phyloP scores from a whole-genome alignment of 1,140 invertebrate species.

The Drosophila subpulchrella region DNA sequence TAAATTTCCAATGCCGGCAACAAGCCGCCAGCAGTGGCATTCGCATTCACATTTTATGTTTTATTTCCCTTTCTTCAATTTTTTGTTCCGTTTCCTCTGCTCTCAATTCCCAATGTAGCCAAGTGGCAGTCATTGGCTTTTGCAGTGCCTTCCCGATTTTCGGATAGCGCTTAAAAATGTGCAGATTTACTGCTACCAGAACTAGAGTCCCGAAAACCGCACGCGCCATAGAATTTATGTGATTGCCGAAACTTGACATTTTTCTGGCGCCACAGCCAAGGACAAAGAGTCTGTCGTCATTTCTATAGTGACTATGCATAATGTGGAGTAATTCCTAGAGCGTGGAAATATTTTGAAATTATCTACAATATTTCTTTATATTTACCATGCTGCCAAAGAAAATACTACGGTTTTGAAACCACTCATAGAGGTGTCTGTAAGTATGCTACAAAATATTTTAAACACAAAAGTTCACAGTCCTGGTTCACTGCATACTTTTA shows the following conservation, averaged over 20 bases:
- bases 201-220: conserved; percentile 47
- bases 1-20: conserved; percentile 76
- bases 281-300: conserved; percentile 53
- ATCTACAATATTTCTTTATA: neutral
- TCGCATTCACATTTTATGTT: conserved; percentile 54
- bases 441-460: too few species aligned
- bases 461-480: too few species aligned
- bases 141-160: conserved; percentile 54
- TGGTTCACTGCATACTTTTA: too few species aligned
- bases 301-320: conserved; percentile 29
- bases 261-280: conserved; percentile 55
- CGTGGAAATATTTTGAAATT: neutral
- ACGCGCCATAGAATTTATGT: conserved; percentile 65
- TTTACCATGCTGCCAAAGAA: too few species aligned
- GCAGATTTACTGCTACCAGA: conserved; percentile 57
- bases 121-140: conserved; percentile 76
- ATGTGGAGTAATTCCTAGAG: conserved; percentile 1
- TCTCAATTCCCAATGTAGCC: conserved; percentile 63
- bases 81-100: conserved; percentile 24
- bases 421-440: too few species aligned
- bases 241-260: conserved; percentile 61
- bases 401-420: too few species aligned
- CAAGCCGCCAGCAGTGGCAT: conserved; percentile 65
- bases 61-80: conserved; percentile 29
- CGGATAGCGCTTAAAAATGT: conserved; percentile 70